Evolutionary conservation across 2,113 vertebrate genomes (phyloP).

Genomic region (Proteles cristata): DNA sequence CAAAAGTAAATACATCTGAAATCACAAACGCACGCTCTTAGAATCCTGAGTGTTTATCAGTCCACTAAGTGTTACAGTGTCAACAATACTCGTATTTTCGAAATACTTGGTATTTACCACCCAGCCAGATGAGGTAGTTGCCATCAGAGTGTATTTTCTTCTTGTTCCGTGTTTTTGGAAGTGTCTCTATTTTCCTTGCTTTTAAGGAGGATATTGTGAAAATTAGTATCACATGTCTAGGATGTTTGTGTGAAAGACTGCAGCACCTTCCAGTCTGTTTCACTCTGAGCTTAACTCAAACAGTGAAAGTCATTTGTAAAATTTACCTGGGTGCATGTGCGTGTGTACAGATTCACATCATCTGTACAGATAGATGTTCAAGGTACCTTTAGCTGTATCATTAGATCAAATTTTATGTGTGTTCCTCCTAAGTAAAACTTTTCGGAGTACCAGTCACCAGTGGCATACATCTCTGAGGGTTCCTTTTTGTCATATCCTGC

Average conservation of each 20-base stretch:
- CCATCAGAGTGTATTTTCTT: background rate
- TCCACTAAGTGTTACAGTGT: background rate
- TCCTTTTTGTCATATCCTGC: background rate
- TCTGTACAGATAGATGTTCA: background rate
- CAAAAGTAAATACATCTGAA: background rate
- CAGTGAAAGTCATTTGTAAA: background rate
- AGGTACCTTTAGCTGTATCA: background rate
- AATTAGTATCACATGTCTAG: background rate
- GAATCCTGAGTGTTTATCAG: background rate
- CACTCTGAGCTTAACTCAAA: background rate
- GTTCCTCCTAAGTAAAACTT: constrained; percentile 10
- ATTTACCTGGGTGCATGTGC: background rate
- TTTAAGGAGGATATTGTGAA: background rate
- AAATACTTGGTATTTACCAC: background rate
- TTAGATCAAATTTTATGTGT: background rate
- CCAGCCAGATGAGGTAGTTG: background rate
- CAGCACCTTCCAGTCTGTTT: background rate
- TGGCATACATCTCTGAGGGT: background rate
- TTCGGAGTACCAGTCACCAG: background rate
- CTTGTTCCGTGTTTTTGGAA: background rate
- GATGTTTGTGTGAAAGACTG: background rate
- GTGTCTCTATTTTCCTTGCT: background rate
- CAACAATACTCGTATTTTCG: background rate
- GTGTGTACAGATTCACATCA: background rate
- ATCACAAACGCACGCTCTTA: background rate